Percentiles rank a stretch among this genome's conserved stretches.
These are phyloP conservation scores for Mellilla xanthometata DNA, from an alignment of 2,888 invertebrate species.

Conservation along the genomic window DNA sequence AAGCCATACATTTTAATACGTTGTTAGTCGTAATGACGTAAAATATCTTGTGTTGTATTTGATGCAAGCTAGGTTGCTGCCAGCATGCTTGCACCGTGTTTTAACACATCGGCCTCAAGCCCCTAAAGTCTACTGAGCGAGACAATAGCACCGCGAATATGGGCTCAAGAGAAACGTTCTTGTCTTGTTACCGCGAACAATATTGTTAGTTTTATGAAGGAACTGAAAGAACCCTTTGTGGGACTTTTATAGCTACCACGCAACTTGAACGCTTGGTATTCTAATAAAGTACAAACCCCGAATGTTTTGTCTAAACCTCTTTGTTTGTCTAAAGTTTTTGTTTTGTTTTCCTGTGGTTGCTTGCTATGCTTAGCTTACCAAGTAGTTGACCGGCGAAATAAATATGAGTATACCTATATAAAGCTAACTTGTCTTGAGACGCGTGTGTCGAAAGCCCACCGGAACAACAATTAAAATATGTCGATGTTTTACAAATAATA, in stretches of 20 bases:
- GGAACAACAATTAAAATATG: no score
- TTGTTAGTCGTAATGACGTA: no score
- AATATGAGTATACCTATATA: no score
- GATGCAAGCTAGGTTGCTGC: slow-evolving; percentile 4
- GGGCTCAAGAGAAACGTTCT: slow-evolving; percentile 72
- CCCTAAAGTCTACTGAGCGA: slow-evolving; percentile 72
- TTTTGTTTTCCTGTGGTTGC: not conserved
- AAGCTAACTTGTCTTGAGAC: no score
- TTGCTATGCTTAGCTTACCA: no score
- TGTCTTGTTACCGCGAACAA: slow-evolving; percentile 77
- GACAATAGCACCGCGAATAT: slow-evolving; percentile 74
- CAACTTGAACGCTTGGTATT: slow-evolving; percentile 21
- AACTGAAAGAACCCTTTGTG: slow-evolving; percentile 68
- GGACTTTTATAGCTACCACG: slow-evolving; percentile 45
- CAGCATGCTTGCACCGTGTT: slow-evolving; percentile 23
- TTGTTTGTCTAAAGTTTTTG: not conserved
- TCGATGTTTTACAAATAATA: no score
- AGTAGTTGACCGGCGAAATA: no score
- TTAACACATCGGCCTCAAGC: slow-evolving; percentile 65
- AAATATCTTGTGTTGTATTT: no score
- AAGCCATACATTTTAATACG: no score
- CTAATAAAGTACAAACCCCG: slow-evolving; percentile 26
- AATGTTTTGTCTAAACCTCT: slow-evolving; percentile 15
- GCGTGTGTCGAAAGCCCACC: no score
- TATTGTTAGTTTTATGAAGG: slow-evolving; percentile 80